Evolutionary conservation across 2,113 vertebrate species (phyloP).

Genomic region (Antechinus stuartii): DNA sequence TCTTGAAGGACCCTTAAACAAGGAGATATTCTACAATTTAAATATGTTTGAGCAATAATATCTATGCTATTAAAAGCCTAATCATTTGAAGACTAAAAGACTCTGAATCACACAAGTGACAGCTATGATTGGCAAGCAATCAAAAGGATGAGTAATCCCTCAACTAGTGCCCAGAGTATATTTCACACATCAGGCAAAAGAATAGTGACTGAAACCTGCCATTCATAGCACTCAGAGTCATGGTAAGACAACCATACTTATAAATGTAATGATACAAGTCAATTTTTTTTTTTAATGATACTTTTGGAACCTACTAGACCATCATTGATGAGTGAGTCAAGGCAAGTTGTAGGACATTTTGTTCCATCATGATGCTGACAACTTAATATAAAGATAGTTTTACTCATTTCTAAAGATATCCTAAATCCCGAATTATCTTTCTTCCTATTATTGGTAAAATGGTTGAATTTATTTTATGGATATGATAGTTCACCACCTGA

Average conservation of each 20-base stretch:
- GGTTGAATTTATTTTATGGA: constrained; percentile 3
- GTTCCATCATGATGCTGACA: not conserved
- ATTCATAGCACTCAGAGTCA: not conserved
- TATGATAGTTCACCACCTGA: constrained; percentile 13
- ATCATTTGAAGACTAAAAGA: not conserved
- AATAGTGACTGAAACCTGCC: not conserved
- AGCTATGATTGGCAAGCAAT: constrained; percentile 12
- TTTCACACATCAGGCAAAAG: not conserved
- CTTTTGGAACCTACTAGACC: not conserved
- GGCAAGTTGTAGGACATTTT: not conserved
- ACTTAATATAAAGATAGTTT: not conserved
- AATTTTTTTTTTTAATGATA: not conserved
- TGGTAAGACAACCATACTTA: constrained; percentile 25
- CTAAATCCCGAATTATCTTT: constrained; percentile 25
- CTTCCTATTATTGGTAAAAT: constrained; percentile 17
- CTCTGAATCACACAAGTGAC: not conserved
- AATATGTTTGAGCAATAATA: constrained; percentile 37
- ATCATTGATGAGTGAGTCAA: constrained; percentile 17
- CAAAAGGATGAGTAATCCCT: not conserved
- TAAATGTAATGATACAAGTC: constrained; percentile 24
- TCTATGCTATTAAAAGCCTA: not conserved
- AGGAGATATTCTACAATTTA: not conserved
- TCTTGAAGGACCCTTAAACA: not conserved
- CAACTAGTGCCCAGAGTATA: not conserved
- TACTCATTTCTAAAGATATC: not conserved